Evolutionary conservation across 2,113 vertebrate species (phyloP).

Genomic region (Phoenicopterus ruber): DNA sequence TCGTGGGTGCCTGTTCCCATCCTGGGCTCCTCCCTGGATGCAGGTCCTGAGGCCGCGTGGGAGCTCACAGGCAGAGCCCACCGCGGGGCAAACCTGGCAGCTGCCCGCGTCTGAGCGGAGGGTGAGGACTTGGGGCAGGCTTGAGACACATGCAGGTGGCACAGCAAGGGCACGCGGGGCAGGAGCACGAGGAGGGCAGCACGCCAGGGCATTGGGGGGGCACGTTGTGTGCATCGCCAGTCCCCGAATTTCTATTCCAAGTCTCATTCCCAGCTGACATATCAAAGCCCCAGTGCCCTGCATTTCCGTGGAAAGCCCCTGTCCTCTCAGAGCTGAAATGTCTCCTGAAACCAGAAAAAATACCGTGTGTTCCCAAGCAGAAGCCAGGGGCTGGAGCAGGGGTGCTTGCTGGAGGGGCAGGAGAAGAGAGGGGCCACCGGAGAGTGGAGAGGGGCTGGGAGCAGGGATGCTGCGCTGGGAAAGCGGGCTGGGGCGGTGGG

Average conservation of each 20-base stretch:
- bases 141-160: neutral
- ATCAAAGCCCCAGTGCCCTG: fast-evolving
- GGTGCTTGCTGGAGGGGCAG: neutral
- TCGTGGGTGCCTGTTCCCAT: fast-evolving
- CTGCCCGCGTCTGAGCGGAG: neutral
- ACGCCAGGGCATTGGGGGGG: fast-evolving
- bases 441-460: neutral
- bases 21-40: neutral
- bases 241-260: neutral
- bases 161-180: neutral
- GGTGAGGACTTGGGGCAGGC: neutral
- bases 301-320: neutral
- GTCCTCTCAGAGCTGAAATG: neutral
- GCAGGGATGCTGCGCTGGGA: neutral
- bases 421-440: neutral
- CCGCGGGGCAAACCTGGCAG: neutral
- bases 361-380: neutral
- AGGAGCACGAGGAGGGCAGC: neutral
- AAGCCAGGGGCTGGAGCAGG: neutral
- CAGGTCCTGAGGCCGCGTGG: neutral
- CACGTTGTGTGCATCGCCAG: fast-evolving
- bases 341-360: neutral
- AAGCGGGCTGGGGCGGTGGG: fast-evolving
- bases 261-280: neutral
- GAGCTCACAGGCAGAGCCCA: neutral